phyloP scores from a whole-genome alignment of 2,888 invertebrate species.

The Zelleria hepariella region DNA sequence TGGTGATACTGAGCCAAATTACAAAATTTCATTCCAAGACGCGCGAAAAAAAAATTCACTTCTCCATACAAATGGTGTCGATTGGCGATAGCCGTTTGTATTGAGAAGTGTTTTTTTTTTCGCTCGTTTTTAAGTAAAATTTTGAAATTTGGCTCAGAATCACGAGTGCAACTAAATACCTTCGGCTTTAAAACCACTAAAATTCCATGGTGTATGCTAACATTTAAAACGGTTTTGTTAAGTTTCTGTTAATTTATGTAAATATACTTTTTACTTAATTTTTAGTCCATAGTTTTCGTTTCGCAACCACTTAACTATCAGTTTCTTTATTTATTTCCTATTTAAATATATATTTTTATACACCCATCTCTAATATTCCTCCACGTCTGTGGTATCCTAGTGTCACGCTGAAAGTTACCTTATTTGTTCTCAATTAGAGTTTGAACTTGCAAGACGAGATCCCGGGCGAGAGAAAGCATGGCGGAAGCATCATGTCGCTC shows the following conservation, averaged over 20 bases:
- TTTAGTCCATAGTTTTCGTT: not conserved
- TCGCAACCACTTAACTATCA: not conserved
- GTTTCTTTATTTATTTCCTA: not conserved
- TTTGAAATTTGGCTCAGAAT: too few relatives aligned
- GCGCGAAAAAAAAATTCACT: too few relatives aligned
- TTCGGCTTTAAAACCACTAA: too few relatives aligned
- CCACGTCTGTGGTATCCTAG: not conserved
- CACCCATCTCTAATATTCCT: not conserved
- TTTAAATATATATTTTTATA: not conserved
- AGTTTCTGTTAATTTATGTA: too few relatives aligned
- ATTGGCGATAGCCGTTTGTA: too few relatives aligned
- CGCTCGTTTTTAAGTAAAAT: too few relatives aligned
- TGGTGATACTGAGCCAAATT: too few relatives aligned
- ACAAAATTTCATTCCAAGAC: too few relatives aligned
- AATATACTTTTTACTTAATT: not conserved
- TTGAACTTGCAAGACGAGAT: constrained; percentile 90
- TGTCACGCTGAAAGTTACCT: constrained; percentile 23
- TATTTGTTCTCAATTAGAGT: constrained; percentile 93
- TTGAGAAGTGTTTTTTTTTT: too few relatives aligned
- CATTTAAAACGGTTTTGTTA: too few relatives aligned
- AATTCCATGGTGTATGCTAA: too few relatives aligned
- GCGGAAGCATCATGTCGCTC: constrained; percentile 91
- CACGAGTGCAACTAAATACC: not conserved
- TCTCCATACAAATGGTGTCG: too few relatives aligned
- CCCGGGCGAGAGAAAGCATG: constrained; percentile 86